phyloP scores from a whole-genome alignment of 1,140 invertebrate genomes.

The Laupala kohalensis region DNA sequence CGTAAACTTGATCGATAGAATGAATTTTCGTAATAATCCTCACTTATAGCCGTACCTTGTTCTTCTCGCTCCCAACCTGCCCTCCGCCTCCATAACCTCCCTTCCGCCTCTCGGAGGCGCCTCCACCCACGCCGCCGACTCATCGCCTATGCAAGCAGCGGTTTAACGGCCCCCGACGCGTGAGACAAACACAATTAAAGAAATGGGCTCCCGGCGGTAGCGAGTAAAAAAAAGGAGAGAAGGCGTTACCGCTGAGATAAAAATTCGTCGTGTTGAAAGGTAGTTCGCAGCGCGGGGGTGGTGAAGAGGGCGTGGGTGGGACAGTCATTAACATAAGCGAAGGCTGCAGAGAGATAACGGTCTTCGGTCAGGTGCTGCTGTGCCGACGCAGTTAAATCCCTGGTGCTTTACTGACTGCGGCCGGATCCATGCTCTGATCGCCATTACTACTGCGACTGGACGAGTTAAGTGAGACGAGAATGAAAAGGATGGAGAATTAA shows the following conservation, averaged over 20 bases:
- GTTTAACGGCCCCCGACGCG: neutral
- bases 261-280: neutral
- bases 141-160: neutral
- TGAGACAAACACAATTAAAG: neutral
- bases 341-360: neutral
- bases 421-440: neutral
- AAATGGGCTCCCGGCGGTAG: neutral
- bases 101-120: neutral
- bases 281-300: neutral
- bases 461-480: no score
- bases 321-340: neutral
- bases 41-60: no score
- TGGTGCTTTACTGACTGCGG: neutral
- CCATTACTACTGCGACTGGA: no score
- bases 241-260: neutral
- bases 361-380: neutral
- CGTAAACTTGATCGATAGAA: no score
- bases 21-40: no score
- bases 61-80: neutral
- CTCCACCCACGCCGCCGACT: neutral
- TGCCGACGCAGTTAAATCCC: neutral
- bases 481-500: no score
- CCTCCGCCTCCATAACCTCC: neutral
- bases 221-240: neutral
- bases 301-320: no score